phyloP scores from a whole-genome alignment of 2,888 invertebrate genomes.

The Pardosa pseudoannulata region DNA sequence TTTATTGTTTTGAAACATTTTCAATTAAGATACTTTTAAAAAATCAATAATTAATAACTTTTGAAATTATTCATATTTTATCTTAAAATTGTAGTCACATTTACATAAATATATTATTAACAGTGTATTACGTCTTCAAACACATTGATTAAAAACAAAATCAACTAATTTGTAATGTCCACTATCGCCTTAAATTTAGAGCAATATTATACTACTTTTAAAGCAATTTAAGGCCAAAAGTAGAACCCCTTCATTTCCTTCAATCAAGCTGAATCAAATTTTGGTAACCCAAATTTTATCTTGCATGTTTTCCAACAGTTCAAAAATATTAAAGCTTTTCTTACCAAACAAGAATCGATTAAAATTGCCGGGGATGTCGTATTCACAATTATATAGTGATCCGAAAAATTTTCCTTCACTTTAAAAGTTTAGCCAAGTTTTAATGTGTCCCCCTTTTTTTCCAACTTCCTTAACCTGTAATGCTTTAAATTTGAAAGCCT shows the following conservation, averaged over 20 bases:
- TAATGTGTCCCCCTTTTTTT: conserved; percentile 51
- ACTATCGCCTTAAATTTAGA: too few relatives aligned
- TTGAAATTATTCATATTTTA: too few relatives aligned
- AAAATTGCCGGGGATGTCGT: conserved; percentile 35
- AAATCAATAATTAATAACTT: too few relatives aligned
- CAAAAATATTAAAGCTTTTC: conserved; percentile 53
- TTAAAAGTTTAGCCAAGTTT: conserved; percentile 68
- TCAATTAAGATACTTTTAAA: too few relatives aligned
- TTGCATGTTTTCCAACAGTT: conserved; percentile 41
- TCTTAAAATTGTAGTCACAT: too few relatives aligned
- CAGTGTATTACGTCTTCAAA: too few relatives aligned
- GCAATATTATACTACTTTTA: too few relatives aligned
- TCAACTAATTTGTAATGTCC: too few relatives aligned
- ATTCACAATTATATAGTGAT: conserved; percentile 55
- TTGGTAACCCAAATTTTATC: conserved; percentile 24
- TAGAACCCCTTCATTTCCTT: neutral
- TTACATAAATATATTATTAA: too few relatives aligned
- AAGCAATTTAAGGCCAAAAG: too few relatives aligned
- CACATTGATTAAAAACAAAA: too few relatives aligned
- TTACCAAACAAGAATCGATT: conserved; percentile 55
- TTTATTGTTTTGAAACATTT: too few relatives aligned
- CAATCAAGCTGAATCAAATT: conserved; percentile 13
- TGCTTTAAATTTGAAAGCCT: conserved; percentile 58
- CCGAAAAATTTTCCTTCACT: conserved; percentile 54
- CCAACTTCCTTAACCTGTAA: conserved; percentile 26